phyloP scores from a whole-genome alignment of 2,888 invertebrate genomes.

The Melolontha melolontha region DNA sequence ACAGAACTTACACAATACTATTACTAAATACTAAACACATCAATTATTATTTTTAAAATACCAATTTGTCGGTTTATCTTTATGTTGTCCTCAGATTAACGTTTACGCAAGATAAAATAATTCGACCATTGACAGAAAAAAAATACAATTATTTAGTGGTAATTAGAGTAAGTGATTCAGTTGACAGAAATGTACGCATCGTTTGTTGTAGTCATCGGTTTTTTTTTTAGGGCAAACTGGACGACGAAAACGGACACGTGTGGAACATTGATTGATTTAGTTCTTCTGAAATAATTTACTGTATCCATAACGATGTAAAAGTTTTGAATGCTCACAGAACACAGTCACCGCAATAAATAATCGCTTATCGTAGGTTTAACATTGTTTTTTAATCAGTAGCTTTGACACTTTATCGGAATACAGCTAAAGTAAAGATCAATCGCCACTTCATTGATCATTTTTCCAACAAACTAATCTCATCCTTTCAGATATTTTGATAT shows the following conservation, averaged over 20 bases:
- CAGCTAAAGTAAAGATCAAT: slow-evolving; percentile 31
- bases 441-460: slow-evolving; percentile 34
- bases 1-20: slow-evolving; percentile 13
- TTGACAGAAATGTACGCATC: not conserved
- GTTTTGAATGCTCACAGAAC: not conserved
- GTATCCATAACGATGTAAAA: not conserved
- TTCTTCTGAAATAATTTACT: not conserved
- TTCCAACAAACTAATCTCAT: slow-evolving; percentile 24
- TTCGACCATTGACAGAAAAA: slow-evolving; percentile 14
- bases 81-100: slow-evolving; percentile 27
- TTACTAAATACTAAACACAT: slow-evolving; percentile 22
- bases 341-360: slow-evolving; percentile 26
- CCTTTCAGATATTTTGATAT: slow-evolving; percentile 9
- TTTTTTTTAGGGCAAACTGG: no score
- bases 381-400: slow-evolving; percentile 20
- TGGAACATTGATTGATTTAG: not conserved
- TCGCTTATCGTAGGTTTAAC: slow-evolving; percentile 29
- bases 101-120: slow-evolving; percentile 30
- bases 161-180: slow-evolving; percentile 3
- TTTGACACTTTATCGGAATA: slow-evolving; percentile 26
- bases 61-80: slow-evolving; percentile 19
- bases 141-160: slow-evolving; percentile 13
- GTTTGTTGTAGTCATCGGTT: no score
- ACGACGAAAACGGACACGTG: not conserved
- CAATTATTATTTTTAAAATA: slow-evolving; percentile 15